A percentile compares a stretch with the other conserved stretches of the same genome.
Evolutionary conservation across 1,140 invertebrate genomes (phyloP).

Genomic region (Cydia splendana): DNA sequence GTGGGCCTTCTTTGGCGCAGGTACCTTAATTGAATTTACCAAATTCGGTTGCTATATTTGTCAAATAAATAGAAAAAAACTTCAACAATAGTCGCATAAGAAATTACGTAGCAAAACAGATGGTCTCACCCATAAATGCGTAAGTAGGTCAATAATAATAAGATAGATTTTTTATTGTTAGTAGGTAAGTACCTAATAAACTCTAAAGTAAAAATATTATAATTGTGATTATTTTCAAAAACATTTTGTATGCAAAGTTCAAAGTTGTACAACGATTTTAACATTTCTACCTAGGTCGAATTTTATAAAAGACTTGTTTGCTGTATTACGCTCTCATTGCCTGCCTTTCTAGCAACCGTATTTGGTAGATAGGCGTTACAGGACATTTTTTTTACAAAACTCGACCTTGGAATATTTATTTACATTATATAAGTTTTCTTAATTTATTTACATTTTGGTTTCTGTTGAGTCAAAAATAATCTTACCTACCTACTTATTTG

Average conservation of each 20-base stretch:
- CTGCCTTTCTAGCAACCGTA: no score
- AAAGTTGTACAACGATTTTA: slow-evolving; percentile 1
- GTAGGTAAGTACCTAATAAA: no score
- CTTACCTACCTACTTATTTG: neutral
- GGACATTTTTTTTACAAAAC: no score
- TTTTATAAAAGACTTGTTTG: neutral
- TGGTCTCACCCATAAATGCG: neutral
- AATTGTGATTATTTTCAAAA: slow-evolving; percentile 5
- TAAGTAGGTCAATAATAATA: slow-evolving; percentile 10
- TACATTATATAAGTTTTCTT: neutral
- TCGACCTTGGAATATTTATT: neutral
- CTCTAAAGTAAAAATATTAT: neutral
- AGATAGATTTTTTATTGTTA: slow-evolving; percentile 18
- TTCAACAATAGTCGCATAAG: neutral
- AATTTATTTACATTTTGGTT: slow-evolving; percentile 4
- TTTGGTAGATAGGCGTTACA: no score
- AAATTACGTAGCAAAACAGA: neutral
- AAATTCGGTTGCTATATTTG: no score
- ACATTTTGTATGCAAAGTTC: neutral
- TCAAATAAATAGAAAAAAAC: no score
- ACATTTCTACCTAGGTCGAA: neutral
- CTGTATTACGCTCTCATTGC: no score
- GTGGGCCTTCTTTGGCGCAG: no score
- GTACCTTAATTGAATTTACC: no score
- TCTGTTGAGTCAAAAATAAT: neutral